Evolutionary conservation across 2,888 invertebrate genomes (phyloP).

Genomic region (Gastrophysa polygoni): DNA sequence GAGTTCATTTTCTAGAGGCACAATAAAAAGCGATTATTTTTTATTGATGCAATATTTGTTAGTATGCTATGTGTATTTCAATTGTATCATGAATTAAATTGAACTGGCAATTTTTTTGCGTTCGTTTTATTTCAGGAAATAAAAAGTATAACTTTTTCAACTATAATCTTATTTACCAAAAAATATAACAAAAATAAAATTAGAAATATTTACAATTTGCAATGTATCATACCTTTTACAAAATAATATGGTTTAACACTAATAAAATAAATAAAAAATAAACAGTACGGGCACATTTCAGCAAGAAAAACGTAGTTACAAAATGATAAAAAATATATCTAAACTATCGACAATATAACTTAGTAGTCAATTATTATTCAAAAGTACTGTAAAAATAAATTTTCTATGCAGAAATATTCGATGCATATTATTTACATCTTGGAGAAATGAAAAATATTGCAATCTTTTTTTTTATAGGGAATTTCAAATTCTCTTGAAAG

Average conservation of each 20-base stretch:
- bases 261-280: neutral
- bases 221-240: neutral
- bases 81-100: constrained; percentile 54
- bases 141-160: neutral
- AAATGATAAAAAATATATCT: constrained; percentile 2
- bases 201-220: constrained; percentile 13
- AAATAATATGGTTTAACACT: neutral
- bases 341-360: too few species aligned
- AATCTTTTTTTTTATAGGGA: too few species aligned
- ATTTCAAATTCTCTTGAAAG: too few species aligned
- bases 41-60: constrained; percentile 57
- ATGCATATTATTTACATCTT: too few species aligned
- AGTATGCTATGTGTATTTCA: constrained; percentile 57
- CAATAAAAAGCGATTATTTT: constrained; percentile 47
- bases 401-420: too few species aligned
- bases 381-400: too few species aligned
- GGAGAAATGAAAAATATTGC: too few species aligned
- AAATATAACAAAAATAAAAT: constrained; percentile 17
- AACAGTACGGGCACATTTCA: constrained; percentile 8
- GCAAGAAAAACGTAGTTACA: neutral
- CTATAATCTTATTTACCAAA: constrained; percentile 12
- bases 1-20: constrained; percentile 17
- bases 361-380: too few species aligned
- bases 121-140: neutral
- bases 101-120: constrained; percentile 9